These are phyloP conservation scores for Siphlonurus alternatus DNA, from an alignment of 2,888 invertebrate genomes.

Conservation along the genomic window DNA sequence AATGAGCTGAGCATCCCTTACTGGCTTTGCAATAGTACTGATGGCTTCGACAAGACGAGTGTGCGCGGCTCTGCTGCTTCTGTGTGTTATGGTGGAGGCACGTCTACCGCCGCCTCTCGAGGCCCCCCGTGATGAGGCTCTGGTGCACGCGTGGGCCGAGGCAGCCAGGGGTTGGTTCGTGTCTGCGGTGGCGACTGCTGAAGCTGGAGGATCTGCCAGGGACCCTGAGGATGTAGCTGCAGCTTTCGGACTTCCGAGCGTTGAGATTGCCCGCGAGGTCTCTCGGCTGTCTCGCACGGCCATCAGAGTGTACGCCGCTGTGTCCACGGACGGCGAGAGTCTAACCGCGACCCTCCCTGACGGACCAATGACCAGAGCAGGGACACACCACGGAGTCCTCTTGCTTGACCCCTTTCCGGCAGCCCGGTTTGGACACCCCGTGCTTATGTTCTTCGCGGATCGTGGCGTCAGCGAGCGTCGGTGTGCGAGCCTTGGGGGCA, in stretches of 20 bases:
- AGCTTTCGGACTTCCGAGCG: background rate
- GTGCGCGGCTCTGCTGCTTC: background rate
- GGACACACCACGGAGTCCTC: constrained; percentile 1
- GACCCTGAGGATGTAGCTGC: background rate
- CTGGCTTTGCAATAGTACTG: background rate
- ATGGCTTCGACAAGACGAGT: background rate
- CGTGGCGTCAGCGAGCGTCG: constrained; percentile 17
- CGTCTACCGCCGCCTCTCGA: background rate
- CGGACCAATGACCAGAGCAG: background rate
- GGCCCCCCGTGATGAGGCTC: background rate
- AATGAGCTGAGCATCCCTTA: background rate
- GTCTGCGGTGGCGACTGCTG: background rate
- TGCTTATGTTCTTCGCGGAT: constrained; percentile 30
- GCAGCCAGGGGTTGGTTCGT: background rate
- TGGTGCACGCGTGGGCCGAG: constrained; percentile 2
- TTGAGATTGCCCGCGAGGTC: background rate
- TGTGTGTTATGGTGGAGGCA: background rate
- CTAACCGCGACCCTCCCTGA: background rate
- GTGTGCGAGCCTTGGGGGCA: constrained; percentile 23
- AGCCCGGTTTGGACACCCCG: constrained; percentile 31
- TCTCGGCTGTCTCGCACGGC: background rate
- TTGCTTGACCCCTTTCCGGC: constrained; percentile 28
- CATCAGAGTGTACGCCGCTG: background rate
- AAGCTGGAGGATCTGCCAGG: background rate
- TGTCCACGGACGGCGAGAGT: background rate